phyloP scores from a whole-genome alignment of 2,797 vertebrate genomes.

The Arrhamphus sclerolepis region DNA sequence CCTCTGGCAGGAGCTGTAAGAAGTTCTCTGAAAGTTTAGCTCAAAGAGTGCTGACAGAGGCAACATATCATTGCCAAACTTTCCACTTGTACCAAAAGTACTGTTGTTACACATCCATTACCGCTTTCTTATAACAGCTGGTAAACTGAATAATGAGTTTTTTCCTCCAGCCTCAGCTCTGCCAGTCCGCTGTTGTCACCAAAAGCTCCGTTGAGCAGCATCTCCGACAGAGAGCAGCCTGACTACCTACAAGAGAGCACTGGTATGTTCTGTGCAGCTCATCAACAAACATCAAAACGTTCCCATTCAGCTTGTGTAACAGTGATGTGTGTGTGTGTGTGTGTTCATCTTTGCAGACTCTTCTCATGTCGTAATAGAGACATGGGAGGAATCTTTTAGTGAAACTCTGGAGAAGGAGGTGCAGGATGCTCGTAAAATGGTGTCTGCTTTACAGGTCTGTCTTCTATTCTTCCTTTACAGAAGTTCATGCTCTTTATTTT shows the following conservation, averaged over 20 bases:
- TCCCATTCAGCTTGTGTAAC: neutral
- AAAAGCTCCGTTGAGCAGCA: conserved; percentile 77
- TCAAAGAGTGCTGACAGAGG: no score
- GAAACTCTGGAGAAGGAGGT: conserved; percentile 93
- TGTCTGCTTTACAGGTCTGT: conserved; percentile 92
- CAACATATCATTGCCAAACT: no score
- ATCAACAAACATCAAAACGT: neutral
- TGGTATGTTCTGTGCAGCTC: conserved; percentile 55
- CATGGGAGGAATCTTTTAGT: conserved; percentile 89
- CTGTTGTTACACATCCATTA: no score
- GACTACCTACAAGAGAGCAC: conserved; percentile 74
- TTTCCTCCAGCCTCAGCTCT: conserved; percentile 81
- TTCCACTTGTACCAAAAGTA: no score
- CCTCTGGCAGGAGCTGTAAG: neutral
- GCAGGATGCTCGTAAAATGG: conserved; percentile 95
- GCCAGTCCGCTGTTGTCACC: conserved; percentile 87
- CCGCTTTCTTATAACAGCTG: no score
- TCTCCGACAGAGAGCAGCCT: conserved; percentile 80
- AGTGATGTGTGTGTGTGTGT: conserved; percentile 10
- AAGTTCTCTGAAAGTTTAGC: neutral
- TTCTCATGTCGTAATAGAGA: conserved; percentile 27
- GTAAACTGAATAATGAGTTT: neutral
- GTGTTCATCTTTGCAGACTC: conserved; percentile 31
- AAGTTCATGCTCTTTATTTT: no score
- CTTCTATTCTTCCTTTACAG: no score